Evolutionary conservation across 1,140 invertebrate species (phyloP).

Genomic region (Trypoxylus dichotomus): DNA sequence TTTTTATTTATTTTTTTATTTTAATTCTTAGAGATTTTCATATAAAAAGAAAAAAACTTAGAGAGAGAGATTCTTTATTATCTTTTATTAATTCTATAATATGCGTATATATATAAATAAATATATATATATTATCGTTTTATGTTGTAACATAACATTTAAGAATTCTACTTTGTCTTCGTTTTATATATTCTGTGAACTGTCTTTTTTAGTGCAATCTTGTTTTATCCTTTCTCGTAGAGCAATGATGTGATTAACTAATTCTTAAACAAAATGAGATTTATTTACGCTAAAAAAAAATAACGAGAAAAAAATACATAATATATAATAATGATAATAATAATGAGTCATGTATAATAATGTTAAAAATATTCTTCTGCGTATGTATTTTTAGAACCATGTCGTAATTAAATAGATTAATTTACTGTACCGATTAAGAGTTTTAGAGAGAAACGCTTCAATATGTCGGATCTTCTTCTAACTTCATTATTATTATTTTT

Average conservation of each 20-base stretch:
- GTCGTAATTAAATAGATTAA: conserved; percentile 5
- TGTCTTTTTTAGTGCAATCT: conserved; percentile 8
- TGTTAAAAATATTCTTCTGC: background rate
- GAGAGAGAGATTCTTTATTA: background rate
- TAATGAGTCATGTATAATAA: background rate
- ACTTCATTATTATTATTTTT: background rate
- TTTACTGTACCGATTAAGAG: background rate
- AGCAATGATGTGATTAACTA: conserved; percentile 13
- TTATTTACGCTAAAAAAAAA: background rate
- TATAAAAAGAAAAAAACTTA: background rate
- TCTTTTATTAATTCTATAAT: conserved; percentile 13
- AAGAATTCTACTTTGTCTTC: conserved; percentile 11
- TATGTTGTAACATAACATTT: conserved; percentile 8
- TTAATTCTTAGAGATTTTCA: background rate
- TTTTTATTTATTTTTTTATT: conserved; percentile 28
- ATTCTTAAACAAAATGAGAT: background rate
- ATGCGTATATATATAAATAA: no score
- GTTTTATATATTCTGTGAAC: conserved; percentile 2
- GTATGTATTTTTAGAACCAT: conserved; percentile 15
- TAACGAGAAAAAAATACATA: background rate
- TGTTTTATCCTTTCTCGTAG: background rate
- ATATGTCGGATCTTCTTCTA: background rate
- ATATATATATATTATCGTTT: conserved; percentile 18
- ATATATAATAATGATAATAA: background rate
- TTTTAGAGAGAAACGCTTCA: conserved; percentile 8